Percentiles rank a stretch among this genome's conserved stretches.
Evolutionary conservation across 2,888 invertebrate genomes (phyloP).

Genomic region (Oscheius myriophilus): DNA sequence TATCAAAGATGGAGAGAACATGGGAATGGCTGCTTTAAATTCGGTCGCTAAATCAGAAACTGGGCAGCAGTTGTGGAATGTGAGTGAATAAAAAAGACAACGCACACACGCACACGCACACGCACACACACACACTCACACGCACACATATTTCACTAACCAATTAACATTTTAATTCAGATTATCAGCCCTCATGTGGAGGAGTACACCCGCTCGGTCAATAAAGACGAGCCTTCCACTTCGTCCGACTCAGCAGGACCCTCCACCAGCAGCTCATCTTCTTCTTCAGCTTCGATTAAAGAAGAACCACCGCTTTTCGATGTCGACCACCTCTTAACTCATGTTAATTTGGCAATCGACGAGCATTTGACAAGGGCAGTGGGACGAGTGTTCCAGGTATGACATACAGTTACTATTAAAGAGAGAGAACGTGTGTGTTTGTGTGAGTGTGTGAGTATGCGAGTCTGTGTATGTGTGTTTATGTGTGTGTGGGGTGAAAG

Average conservation of each 20-base stretch:
- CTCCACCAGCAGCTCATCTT: background rate
- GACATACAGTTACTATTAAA: background rate
- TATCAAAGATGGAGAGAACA: slow-evolving; percentile 64
- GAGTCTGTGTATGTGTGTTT: too few relatives aligned
- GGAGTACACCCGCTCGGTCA: slow-evolving; percentile 13
- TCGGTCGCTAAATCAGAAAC: slow-evolving; percentile 55
- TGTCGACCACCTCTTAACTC: slow-evolving; percentile 49
- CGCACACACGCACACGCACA: too few relatives aligned
- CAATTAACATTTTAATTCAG: background rate
- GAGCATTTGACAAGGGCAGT: slow-evolving; percentile 45
- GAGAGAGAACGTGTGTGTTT: too few relatives aligned
- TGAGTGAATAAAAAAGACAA: background rate
- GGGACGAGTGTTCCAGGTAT: slow-evolving; percentile 38
- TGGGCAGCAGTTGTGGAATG: slow-evolving; percentile 53
- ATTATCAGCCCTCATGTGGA: slow-evolving; percentile 28
- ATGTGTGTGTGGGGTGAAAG: too few relatives aligned
- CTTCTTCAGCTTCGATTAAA: background rate
- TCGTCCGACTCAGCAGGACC: slow-evolving; percentile 3
- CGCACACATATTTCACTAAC: too few relatives aligned
- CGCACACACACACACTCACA: too few relatives aligned
- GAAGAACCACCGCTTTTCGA: slow-evolving; percentile 35
- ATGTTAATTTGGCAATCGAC: slow-evolving; percentile 54
- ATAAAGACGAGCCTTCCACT: slow-evolving; percentile 11
- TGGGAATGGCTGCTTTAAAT: slow-evolving; percentile 54
- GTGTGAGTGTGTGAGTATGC: too few relatives aligned